Conservation (phyloP, 2,888 invertebrate genomes). For the Argyresthia goedartella region DNA sequence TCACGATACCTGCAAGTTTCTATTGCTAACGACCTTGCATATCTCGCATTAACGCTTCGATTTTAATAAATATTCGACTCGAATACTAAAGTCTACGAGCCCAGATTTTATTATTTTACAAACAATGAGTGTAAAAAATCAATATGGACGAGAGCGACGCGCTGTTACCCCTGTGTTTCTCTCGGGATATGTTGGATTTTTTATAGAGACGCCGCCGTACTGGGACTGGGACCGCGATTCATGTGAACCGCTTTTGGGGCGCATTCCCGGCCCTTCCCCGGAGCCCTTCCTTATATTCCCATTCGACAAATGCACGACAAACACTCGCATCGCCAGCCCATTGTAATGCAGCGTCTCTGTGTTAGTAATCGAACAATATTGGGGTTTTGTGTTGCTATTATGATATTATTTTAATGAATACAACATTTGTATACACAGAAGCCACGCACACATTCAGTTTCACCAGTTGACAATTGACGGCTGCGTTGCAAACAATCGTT, state of each 20-base stretch:
- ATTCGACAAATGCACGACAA: constrained; percentile 69
- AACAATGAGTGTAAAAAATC: constrained; percentile 67
- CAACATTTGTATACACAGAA: constrained; percentile 22
- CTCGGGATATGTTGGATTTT: constrained; percentile 69
- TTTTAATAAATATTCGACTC: constrained; percentile 66
- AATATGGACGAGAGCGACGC: constrained; percentile 64
- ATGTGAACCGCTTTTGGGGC: constrained; percentile 71
- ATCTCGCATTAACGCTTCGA: constrained; percentile 67
- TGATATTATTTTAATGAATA: constrained; percentile 45
- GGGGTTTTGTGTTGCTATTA: constrained; percentile 36
- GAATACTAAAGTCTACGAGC: constrained; percentile 46
- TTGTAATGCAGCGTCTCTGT: constrained; percentile 55
- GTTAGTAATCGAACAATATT: constrained; percentile 57
- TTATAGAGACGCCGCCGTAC: constrained; percentile 54
- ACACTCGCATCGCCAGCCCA: constrained; percentile 63
- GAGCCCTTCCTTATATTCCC: constrained; percentile 68
- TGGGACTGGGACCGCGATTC: constrained; percentile 58
- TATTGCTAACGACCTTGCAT: constrained; percentile 67
- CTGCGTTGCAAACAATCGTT: not conserved
- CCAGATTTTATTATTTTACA: constrained; percentile 61
- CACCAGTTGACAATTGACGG: constrained; percentile 3
- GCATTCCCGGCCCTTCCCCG: constrained; percentile 69
- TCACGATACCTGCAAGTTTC: constrained; percentile 62
- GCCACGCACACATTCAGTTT: not conserved
- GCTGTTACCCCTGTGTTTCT: constrained; percentile 71